Base-by-base conservation (phyloP, 1,140 invertebrate species). In the Drosophila hydei region DNA sequence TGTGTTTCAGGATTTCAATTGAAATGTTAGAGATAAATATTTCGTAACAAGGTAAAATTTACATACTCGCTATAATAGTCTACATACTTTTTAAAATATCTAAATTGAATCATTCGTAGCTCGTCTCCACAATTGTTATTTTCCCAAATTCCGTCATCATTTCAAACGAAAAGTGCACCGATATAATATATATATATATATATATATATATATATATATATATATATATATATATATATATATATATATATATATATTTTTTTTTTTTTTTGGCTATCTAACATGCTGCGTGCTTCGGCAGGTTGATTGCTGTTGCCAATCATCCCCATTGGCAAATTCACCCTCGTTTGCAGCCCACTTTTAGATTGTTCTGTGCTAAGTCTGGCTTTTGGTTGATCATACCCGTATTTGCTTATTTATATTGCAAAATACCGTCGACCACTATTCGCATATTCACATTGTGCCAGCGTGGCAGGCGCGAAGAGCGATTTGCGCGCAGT, bases 91-190 rank as follows among this genome's bases (percentile, higher is more conserved):
- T 33, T 8, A 4, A 33, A 33, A 11, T 33, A 33, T 3, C 30
- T 33, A 33, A 33, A 33, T 33, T 11, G 30, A 33, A 33, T 33
- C 30, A 11, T 11, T 30, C 30, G 0, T 12, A 6, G 38, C 16
- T 16, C 38, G 14, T 6, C 38, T 42, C 38, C 14, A 1, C 38
- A 40, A 40, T 40, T 11, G 43, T 8, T 43, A 71, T 75, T 78
- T 81, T 78, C 54, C 48, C 63, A 72, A 87, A 83, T 87, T 87
- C 77, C 87, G 81, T 87, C 78, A 87, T 87, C 83, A 87, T 87
- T 87, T 88, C 75, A 75, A 87, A 87, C 78, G 72, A 72, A 88
- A 81, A 61, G 78, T 77, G 64, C 47, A 16, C 14, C 16, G 38
- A 14, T 3, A 12, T 2, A 12, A 33, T 9, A 33, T 12, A 9